Base-by-base conservation (phyloP, 2,113 vertebrate species). In the Mustela lutreola region DNA sequence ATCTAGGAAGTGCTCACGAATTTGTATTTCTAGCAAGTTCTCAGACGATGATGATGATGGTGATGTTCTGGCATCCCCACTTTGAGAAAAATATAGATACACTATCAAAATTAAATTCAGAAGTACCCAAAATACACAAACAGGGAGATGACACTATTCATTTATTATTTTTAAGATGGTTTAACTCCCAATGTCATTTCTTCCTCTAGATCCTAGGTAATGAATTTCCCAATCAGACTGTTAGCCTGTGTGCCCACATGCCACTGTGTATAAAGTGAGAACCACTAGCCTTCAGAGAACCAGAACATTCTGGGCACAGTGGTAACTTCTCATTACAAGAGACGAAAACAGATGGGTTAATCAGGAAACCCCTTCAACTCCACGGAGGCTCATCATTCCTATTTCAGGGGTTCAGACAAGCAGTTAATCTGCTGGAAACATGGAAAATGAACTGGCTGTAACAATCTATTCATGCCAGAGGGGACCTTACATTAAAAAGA, bases 351-450 rank as follows among this genome's bases (percentile, higher is more conserved):
- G 94, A 97, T 78, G 89, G 97, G 90, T 96, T 90, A 60, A 8
- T 87, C 95, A 60, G 24, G 75, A 6, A 33, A 70, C 65, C 80
- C 89, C 91, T 80, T 65, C 88, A 73, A 24, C 83, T 95, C 97
- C 96, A 97, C 2, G 1, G 50, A 75, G 75, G 22, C 94, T 97
- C 96, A 90, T 91, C 93, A 92, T 9, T 84, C 90, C 94, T 88
- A 7, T 92, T 92, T 91, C 58, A 83, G 45, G 48, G 95, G 85
- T 7, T 88, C 95, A 92, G 97, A 98, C 82, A 98, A 94, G 73
- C 82, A 98, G 50, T 89, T 97, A 91, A 97, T 96, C 97, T 97
- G 95, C 96, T 91, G 80, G 91, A 92, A 92, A 48, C 90, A 82
- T 42, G 4, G 75, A 78, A 92, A 96, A 96, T 89, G 94, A 97